A percentile compares a stretch with the other conserved stretches of the same genome.
Conservation (phyloP, 2,797 vertebrate genomes). For the Halcyon chelicuti region DNA sequence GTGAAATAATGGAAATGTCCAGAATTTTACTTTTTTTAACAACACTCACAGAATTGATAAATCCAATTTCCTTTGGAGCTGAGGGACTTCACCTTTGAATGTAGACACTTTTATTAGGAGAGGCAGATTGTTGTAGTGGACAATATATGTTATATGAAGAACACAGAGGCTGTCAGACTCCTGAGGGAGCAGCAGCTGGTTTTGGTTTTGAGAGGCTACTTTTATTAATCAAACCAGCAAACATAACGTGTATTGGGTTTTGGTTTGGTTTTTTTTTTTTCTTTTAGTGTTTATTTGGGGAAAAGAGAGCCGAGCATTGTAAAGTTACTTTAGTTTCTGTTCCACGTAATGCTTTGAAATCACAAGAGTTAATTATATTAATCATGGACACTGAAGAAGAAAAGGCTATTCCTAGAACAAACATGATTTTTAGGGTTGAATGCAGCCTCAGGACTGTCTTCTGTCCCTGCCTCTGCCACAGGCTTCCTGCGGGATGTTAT, state of each 20-base stretch:
- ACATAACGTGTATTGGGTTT: neutral
- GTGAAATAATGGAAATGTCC: neutral
- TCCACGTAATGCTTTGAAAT: neutral
- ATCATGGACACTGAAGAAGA: neutral
- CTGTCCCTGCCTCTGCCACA: neutral
- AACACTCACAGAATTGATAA: neutral
- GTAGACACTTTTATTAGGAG: neutral
- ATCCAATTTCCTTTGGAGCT: neutral
- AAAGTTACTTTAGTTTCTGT: neutral
- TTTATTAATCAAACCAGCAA: neutral
- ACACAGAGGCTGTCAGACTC: neutral
- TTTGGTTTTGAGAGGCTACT: neutral
- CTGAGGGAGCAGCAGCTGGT: neutral
- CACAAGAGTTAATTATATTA: neutral
- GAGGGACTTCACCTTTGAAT: neutral
- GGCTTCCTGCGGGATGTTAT: neutral
- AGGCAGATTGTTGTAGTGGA: neutral
- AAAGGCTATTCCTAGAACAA: neutral
- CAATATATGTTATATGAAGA: neutral
- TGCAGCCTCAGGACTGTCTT: neutral
- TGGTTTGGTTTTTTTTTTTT: neutral
- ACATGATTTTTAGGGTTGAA: neutral
- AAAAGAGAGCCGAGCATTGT: neutral
- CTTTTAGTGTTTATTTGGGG: neutral
- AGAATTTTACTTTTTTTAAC: neutral